Base-by-base conservation (phyloP, 1,140 invertebrate genomes). In the Pachyrhynchus sulphureomaculatus region DNA sequence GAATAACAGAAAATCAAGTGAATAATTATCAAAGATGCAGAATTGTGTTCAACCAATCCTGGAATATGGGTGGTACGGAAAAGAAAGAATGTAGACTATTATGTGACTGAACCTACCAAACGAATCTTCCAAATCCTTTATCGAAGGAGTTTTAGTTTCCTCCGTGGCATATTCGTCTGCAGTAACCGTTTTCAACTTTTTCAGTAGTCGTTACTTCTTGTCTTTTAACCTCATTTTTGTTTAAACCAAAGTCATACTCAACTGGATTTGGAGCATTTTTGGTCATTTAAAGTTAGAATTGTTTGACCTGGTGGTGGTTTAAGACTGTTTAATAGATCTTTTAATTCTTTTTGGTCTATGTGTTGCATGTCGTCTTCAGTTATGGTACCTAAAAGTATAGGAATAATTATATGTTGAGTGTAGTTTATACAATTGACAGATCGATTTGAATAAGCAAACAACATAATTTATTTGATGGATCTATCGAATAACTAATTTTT, bases 61-160 rank as follows among this genome's bases (percentile, higher is more conserved):
- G n/a, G n/a, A n/a, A n/a, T n/a, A n/a, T n/a, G n/a, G n/a, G n/a
- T n/a, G n/a, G n/a, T n/a, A n/a, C n/a, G n/a, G n/a, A n/a, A n/a
- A n/a, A n/a, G n/a, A n/a, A n/a, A n/a, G n/a, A n/a, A n/a, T n/a
- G n/a, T n/a, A n/a, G n/a, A n/a, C n/a, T n/a, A n/a, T n/a, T n/a
- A 37, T 42, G 13, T 26, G 1, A 18, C 41, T 79, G 6, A 75
- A 74, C 76, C 85, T 87, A 26, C 88, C 89, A 69, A 92, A 92
- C 0, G 89, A 91, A 63, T 85, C 87, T 65, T 87, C 88, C 39
- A 92, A 73, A 65, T 88, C 88, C n/a, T 80, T 73, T 21, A 87
- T 69, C 53, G 82, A 85, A 24, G 83, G 62, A n/a, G 65, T 70
- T 1, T 48, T 68, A 48, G 66, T 70, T 71, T 64, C 74, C 64